phyloP scores from a whole-genome alignment of 2,113 vertebrate species.

The Pterocles orientalis region DNA sequence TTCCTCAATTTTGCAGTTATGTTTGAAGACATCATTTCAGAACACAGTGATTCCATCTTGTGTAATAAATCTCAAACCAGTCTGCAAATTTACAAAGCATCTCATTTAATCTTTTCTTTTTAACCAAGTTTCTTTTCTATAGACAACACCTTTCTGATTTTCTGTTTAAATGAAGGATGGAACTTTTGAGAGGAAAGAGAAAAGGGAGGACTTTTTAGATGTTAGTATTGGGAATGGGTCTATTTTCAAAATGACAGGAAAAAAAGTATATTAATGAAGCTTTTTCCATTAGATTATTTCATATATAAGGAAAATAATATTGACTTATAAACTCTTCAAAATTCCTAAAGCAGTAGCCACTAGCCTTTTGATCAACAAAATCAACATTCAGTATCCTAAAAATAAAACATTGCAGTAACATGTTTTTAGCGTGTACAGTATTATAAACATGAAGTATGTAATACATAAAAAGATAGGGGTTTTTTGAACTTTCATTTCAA shows the following conservation, averaged over 20 bases:
- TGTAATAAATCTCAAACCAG: neutral
- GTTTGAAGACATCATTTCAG: neutral
- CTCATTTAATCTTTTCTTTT: neutral
- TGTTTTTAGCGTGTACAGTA: neutral
- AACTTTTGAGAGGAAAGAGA: neutral
- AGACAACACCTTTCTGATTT: constrained; percentile 23
- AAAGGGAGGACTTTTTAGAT: neutral
- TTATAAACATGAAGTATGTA: neutral
- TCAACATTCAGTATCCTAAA: neutral
- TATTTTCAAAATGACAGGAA: neutral
- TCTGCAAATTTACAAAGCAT: neutral
- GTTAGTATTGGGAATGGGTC: neutral
- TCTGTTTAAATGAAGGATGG: neutral
- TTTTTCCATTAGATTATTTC: neutral
- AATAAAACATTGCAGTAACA: neutral
- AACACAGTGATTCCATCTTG: neutral
- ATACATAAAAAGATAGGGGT: neutral
- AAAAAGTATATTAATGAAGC: neutral
- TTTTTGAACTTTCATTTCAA: neutral
- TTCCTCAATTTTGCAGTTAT: neutral
- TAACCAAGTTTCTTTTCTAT: constrained; percentile 19
- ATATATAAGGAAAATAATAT: neutral
- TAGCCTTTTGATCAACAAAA: neutral
- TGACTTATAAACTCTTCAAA: neutral
- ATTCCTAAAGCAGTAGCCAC: neutral